These are phyloP conservation scores for Aphelinus atriplicis DNA, from an alignment of 1,140 invertebrate species.

Conservation along the genomic window DNA sequence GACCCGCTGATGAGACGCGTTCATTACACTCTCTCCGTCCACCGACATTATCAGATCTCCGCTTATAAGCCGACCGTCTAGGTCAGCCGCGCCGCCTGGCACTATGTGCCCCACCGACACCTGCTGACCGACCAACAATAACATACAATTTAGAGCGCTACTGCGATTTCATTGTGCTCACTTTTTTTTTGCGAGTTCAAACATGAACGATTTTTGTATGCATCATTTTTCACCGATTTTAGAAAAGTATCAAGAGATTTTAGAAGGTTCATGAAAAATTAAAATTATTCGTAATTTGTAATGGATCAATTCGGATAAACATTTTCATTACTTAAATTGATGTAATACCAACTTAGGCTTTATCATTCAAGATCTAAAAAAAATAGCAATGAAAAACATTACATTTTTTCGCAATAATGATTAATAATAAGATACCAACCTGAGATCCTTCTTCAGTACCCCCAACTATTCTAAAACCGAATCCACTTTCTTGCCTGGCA, in stretches of 20 bases:
- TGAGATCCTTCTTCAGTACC: conserved; percentile 97
- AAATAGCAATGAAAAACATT: no score
- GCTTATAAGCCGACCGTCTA: conserved; percentile 85
- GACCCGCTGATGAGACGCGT: conserved; percentile 88
- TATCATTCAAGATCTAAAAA: no score
- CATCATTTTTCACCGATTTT: no score
- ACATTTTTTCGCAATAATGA: background rate
- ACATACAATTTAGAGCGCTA: no score
- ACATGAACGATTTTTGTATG: background rate
- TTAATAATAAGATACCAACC: conserved; percentile 65
- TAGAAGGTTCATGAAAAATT: no score
- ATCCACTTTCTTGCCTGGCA: conserved; percentile 84
- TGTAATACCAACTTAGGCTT: no score
- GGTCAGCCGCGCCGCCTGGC: conserved; percentile 88
- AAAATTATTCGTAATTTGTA: no score
- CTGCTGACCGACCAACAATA: conserved; percentile 60
- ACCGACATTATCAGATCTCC: conserved; percentile 93
- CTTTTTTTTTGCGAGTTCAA: conserved; percentile 15
- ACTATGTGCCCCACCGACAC: conserved; percentile 96
- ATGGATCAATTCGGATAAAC: no score
- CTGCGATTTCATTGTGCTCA: background rate
- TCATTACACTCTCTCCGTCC: conserved; percentile 83
- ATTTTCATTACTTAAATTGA: no score
- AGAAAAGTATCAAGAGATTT: no score
- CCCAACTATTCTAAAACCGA: conserved; percentile 98